Percentiles rank a stretch among this genome's conserved stretches.
phyloP scores from a whole-genome alignment of 2,888 invertebrate genomes.

The Scaptomyza polygonia region DNA sequence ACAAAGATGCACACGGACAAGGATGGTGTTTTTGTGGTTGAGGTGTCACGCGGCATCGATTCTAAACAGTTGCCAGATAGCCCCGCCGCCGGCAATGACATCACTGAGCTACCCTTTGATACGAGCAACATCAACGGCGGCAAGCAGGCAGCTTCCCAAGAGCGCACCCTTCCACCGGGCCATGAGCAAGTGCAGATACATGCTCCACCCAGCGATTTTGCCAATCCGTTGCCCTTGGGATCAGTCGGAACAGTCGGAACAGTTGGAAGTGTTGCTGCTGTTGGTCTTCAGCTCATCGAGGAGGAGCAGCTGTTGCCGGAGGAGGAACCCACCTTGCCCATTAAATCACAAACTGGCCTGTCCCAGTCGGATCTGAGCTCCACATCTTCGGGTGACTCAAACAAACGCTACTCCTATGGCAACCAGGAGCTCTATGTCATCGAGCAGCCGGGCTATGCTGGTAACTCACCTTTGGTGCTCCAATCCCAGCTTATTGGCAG shows the following conservation, averaged over 20 bases:
- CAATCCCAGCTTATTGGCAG: constrained; percentile 44
- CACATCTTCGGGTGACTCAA: constrained; percentile 88
- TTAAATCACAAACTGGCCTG: constrained; percentile 88
- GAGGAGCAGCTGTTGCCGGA: constrained; percentile 58
- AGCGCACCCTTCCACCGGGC: constrained; percentile 53
- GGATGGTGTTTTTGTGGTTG: constrained; percentile 90
- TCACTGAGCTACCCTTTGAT: constrained; percentile 82
- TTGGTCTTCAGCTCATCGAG: constrained; percentile 80
- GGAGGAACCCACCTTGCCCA: constrained; percentile 17
- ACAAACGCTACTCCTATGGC: constrained; percentile 91
- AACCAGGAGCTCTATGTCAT: constrained; percentile 91
- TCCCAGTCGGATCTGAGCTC: constrained; percentile 92
- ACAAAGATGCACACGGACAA: constrained; percentile 90
- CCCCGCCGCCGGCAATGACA: constrained; percentile 56
- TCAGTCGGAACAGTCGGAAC: constrained; percentile 19
- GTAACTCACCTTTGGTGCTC: constrained; percentile 54
- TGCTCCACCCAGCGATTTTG: constrained; percentile 78
- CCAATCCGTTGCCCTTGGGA: constrained; percentile 42
- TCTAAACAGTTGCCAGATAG: constrained; percentile 83
- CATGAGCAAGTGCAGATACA: constrained; percentile 85
- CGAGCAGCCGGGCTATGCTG: constrained; percentile 89
- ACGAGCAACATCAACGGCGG: constrained; percentile 16
- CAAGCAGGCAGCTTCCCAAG: constrained; percentile 65
- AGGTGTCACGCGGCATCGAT: constrained; percentile 86
- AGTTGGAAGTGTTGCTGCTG: constrained; percentile 58